phyloP scores from a whole-genome alignment of 2,113 vertebrate species.

The Nymphicus hollandicus region DNA sequence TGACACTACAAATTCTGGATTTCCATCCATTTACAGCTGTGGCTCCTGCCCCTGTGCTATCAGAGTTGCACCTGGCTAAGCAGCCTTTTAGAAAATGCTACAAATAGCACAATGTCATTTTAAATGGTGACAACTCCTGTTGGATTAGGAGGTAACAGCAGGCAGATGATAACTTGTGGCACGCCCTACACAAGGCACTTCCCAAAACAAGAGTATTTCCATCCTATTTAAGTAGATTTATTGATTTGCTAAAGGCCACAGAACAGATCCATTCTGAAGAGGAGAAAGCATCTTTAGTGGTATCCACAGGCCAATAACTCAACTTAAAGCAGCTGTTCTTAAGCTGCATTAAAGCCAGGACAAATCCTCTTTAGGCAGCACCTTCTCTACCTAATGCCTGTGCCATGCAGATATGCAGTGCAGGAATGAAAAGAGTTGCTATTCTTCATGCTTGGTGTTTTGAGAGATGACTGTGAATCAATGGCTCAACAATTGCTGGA shows the following conservation, averaged over 20 bases:
- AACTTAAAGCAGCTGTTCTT: slow-evolving; percentile 33
- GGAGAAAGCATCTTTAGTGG: neutral
- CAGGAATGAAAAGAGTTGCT: neutral
- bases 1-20: neutral
- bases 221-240: neutral
- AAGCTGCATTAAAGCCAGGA: neutral
- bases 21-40: slow-evolving; percentile 31
- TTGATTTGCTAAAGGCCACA: neutral
- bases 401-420: neutral
- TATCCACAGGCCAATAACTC: neutral
- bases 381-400: neutral
- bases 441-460: neutral
- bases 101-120: slow-evolving; percentile 10
- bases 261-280: neutral
- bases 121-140: neutral
- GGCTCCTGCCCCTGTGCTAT: neutral
- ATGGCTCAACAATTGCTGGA: neutral
- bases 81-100: slow-evolving; percentile 19
- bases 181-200: neutral
- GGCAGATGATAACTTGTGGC: neutral
- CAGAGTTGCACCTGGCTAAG: slow-evolving; percentile 39
- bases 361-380: neutral
- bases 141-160: neutral
- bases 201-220: neutral
- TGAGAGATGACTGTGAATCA: neutral